Evolutionary conservation across 2,797 vertebrate species (phyloP).

Genomic region (Australoheros facetus): DNA sequence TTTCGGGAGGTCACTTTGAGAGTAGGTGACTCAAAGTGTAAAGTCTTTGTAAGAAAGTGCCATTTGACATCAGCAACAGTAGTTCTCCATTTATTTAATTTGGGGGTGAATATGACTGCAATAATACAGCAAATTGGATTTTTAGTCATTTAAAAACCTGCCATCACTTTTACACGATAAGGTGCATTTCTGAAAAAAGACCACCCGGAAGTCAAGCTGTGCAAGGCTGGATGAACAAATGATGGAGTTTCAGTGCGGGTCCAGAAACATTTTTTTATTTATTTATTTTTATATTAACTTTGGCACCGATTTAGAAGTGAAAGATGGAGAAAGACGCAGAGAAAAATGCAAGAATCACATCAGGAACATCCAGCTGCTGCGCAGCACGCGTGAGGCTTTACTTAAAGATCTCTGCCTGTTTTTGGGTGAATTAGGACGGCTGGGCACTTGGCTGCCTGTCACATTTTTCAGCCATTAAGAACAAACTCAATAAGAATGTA

Average conservation of each 20-base stretch:
- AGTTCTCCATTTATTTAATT: neutral
- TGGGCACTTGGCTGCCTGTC: constrained; percentile 62
- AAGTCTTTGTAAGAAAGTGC: neutral
- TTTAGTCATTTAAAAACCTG: neutral
- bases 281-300: neutral
- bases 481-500: neutral
- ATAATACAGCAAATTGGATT: neutral
- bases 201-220: neutral
- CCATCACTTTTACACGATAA: neutral
- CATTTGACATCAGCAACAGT: neutral
- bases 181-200: neutral
- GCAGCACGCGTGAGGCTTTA: constrained; percentile 66
- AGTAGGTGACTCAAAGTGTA: neutral
- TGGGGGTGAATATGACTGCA: neutral
- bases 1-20: too few relatives aligned
- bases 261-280: neutral
- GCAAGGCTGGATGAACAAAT: neutral
- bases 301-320: constrained; percentile 35
- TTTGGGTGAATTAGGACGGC: constrained; percentile 62
- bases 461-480: constrained; percentile 18
- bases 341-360: constrained; percentile 38
- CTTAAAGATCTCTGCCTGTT: constrained; percentile 63
- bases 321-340: constrained; percentile 18
- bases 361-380: constrained; percentile 57
- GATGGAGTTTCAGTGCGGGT: neutral